Base-by-base conservation (phyloP, 1,140 invertebrate genomes). In the Bombus turneri region DNA sequence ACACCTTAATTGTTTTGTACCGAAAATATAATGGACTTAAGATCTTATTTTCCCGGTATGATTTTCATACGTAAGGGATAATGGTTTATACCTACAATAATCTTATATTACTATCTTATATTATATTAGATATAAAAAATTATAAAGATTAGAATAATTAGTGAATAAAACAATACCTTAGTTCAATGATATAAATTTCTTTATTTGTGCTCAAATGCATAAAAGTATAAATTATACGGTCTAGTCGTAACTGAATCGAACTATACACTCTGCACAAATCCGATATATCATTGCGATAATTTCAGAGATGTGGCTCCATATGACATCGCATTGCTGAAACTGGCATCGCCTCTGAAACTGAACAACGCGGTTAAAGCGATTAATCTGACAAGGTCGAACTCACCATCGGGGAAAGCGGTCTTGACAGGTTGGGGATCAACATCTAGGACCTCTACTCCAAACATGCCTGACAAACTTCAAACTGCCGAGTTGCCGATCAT, bases 261-360 rank as follows among this genome's bases (percentile, higher is more conserved):
- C 28, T 28, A 62, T 66, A 53, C 6, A 22, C 6, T 66, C 31
- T 31, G 5, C 2, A 28, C 6, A 72, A 4, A n/a, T 18, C 6
- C 8, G 6, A 8, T 0, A 0, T 47, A 31, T 6, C 10, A 12
- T 75, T 8, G 8, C 25, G 18, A 41, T 75, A 13, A 83, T 81
- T 83, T 4, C 76, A 94, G 94, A 9, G 93, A 93, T 22, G 96
- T 96, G 1, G 95, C 93, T 28, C 94, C 95, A 25, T 95, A 96
- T 81, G 97, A 97, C 88, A 96, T 97, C 84, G 96, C 96, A 39
- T 79, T 97, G 1, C 91, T 97, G 31, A 95, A 95, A 82, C 93
- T 97, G 22, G 92, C 91, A 37, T 22, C 25, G 3, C 94, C 92
- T 4, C 68, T 93, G 39, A 90, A 41, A 6, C 95, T 96, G 79